Percentiles rank a stretch among this genome's conserved stretches.
Evolutionary conservation across 2,888 invertebrate species (phyloP).

Genomic region (Plebejus melissa): DNA sequence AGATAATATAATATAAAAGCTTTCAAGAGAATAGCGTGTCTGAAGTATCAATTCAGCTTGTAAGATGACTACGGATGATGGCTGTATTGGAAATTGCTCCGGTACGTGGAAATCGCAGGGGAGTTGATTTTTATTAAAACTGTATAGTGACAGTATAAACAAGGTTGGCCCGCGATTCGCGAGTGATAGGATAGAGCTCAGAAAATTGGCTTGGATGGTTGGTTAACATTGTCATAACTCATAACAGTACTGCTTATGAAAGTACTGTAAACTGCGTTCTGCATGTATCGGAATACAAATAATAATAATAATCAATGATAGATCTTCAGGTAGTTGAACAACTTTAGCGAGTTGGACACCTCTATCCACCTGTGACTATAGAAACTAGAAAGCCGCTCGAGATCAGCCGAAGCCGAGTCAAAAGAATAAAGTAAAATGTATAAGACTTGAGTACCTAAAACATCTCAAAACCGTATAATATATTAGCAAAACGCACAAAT

Average conservation of each 20-base stretch:
- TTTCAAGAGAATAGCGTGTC: conserved; percentile 76
- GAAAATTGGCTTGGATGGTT: conserved; percentile 2
- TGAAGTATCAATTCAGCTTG: conserved; percentile 77
- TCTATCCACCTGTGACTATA: too few species aligned
- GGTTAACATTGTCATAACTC: not conserved
- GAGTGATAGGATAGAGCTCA: conserved; percentile 12
- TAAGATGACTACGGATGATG: conserved; percentile 69
- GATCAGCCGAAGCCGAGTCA: not conserved
- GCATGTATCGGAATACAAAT: too few species aligned
- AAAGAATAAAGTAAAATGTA: not conserved
- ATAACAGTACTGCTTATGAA: not conserved
- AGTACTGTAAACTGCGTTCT: not conserved
- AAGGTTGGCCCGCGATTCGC: not conserved
- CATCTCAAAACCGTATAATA: too few species aligned
- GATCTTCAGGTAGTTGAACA: too few species aligned
- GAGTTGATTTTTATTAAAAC: conserved; percentile 69
- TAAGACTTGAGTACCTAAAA: too few species aligned
- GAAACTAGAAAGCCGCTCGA: not conserved
- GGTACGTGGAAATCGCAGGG: conserved; percentile 49
- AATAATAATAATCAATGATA: too few species aligned
- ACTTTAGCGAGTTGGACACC: too few species aligned
- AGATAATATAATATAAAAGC: conserved; percentile 79
- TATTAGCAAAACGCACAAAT: too few species aligned
- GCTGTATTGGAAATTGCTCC: conserved; percentile 73
- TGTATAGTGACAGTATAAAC: conserved; percentile 40